Evolutionary conservation across 2,888 invertebrate genomes (phyloP).

Genomic region (Iselma pallidipennis): DNA sequence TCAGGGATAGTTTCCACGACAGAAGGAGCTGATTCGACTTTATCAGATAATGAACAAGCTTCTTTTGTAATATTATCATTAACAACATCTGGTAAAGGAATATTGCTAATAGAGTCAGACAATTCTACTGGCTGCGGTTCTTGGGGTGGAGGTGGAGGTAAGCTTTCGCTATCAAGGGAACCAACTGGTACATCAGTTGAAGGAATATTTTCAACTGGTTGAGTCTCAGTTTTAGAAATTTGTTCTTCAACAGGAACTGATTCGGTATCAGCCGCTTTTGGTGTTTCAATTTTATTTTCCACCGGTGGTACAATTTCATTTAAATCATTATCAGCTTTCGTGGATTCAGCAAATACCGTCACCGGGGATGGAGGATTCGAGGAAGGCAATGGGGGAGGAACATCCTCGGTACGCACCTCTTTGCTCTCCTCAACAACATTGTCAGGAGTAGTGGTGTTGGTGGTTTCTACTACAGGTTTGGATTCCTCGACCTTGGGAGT

Average conservation of each 20-base stretch:
- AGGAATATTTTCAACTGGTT: constrained; percentile 17
- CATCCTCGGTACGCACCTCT: constrained; percentile 66
- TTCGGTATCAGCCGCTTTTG: constrained; percentile 16
- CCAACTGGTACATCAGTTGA: constrained; percentile 6
- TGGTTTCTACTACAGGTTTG: constrained; percentile 27
- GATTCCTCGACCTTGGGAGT: constrained; percentile 37
- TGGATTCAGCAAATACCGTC: constrained; percentile 73
- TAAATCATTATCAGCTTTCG: constrained; percentile 59
- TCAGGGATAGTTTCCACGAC: constrained; percentile 7
- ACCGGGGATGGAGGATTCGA: constrained; percentile 77
- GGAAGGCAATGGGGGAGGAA: constrained; percentile 74
- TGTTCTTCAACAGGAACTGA: constrained; percentile 17
- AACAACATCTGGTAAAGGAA: constrained; percentile 7
- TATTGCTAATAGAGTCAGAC: background rate
- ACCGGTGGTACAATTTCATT: background rate
- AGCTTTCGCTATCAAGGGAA: background rate
- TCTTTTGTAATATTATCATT: constrained; percentile 1
- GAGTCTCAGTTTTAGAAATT: constrained; percentile 12
- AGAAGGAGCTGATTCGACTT: constrained; percentile 11
- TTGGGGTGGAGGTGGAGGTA: background rate
- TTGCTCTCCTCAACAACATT: constrained; percentile 44
- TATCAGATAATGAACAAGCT: background rate
- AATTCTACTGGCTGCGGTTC: background rate
- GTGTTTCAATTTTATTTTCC: background rate
- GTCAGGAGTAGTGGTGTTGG: constrained; percentile 8